phyloP scores from a whole-genome alignment of 2,113 vertebrate genomes.

The Coptodon bakossiorum region DNA sequence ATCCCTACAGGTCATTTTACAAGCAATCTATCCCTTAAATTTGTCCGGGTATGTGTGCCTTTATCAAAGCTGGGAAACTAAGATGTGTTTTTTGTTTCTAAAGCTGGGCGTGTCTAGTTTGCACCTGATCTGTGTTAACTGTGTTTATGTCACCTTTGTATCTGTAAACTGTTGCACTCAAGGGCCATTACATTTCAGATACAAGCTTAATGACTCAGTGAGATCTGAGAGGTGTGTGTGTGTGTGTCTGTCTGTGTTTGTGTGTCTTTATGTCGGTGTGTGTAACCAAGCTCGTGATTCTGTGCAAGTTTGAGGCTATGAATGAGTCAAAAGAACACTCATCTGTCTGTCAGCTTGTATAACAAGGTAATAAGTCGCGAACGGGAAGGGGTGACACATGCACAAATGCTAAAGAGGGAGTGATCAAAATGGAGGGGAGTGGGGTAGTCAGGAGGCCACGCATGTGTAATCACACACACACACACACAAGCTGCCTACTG shows the following conservation, averaged over 20 bases:
- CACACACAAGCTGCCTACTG: constrained; percentile 47
- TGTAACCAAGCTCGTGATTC: not conserved
- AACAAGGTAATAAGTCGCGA: constrained; percentile 24
- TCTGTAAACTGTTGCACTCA: not conserved
- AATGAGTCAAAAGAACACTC: constrained; percentile 42
- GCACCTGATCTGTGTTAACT: not conserved
- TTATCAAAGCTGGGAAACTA: not conserved
- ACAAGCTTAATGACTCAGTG: constrained; percentile 1
- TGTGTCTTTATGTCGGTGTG: not conserved
- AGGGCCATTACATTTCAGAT: not conserved
- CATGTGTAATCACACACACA: constrained; percentile 12
- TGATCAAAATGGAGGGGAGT: constrained; percentile 8
- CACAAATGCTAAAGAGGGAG: constrained; percentile 21
- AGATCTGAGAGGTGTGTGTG: not conserved
- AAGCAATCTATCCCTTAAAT: not conserved
- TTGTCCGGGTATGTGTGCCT: not conserved
- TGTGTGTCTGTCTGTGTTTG: not conserved
- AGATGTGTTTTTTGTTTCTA: not conserved
- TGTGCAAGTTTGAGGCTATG: not conserved
- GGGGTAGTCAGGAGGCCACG: not conserved
- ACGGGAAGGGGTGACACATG: constrained; percentile 23
- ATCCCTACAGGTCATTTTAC: not conserved
- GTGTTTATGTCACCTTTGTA: not conserved
- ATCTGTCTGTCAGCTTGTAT: constrained; percentile 6
- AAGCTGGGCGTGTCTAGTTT: constrained; percentile 14